Evolutionary conservation across 1,140 invertebrate genomes (phyloP).

Genomic region (Cydia amplana): DNA sequence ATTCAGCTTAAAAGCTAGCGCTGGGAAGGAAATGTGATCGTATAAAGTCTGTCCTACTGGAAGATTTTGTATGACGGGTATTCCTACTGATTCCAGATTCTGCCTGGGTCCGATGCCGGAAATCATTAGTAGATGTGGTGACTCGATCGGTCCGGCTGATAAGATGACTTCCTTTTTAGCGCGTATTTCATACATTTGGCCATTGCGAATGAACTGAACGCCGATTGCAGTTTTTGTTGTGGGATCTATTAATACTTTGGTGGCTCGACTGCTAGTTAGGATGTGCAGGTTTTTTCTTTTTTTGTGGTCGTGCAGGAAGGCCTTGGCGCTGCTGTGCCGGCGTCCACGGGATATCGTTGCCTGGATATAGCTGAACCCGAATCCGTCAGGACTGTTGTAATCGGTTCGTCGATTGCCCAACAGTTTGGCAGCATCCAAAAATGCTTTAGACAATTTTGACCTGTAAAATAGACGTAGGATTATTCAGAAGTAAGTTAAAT

Average conservation of each 20-base stretch:
- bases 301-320: conserved; percentile 81
- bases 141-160: conserved; percentile 88
- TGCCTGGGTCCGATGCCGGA: conserved; percentile 88
- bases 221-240: conserved; percentile 81
- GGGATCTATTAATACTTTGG: conserved; percentile 83
- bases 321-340: conserved; percentile 79
- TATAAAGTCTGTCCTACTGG: conserved; percentile 86
- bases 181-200: conserved; percentile 68
- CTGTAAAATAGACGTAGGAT: conserved; percentile 49
- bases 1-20: conserved; percentile 81
- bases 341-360: conserved; percentile 81
- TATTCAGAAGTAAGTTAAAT: conserved; percentile 1
- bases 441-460: conserved; percentile 80
- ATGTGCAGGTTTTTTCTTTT: conserved; percentile 84
- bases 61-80: conserved; percentile 83
- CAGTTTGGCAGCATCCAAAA: conserved; percentile 82
- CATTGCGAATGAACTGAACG: conserved; percentile 81
- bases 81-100: conserved; percentile 83
- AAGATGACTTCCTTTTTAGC: conserved; percentile 86
- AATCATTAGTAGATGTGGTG: conserved; percentile 90
- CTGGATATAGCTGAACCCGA: conserved; percentile 84
- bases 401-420: conserved; percentile 82
- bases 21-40: conserved; percentile 87
- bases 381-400: conserved; percentile 83
- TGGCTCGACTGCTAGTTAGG: conserved; percentile 79